These are phyloP conservation scores for Drosophila simulans DNA, from an alignment of 1,140 invertebrate genomes.

Conservation along the genomic window DNA sequence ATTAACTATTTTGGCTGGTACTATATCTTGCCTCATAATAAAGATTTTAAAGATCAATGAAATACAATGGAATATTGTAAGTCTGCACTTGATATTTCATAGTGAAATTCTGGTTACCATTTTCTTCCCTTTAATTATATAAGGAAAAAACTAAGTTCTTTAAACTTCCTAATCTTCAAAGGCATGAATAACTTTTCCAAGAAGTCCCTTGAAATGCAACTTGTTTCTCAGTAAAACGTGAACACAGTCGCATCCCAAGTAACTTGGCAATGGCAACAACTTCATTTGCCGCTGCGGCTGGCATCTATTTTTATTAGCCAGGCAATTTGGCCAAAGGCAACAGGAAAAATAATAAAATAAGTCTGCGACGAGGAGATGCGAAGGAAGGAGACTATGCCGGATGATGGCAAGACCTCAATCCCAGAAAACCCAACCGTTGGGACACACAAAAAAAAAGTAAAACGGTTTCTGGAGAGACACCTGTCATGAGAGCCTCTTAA, in stretches of 20 bases:
- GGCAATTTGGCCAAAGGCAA: conserved; percentile 56
- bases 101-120: too few species aligned
- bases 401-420: conserved; percentile 28
- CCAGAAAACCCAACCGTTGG: conserved; percentile 16
- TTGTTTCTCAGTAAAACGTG: conserved; percentile 2
- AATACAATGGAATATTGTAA: too few species aligned
- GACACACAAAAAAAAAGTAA: conserved; percentile 22
- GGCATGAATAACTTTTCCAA: background rate
- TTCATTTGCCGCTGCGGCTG: conserved; percentile 32
- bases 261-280: conserved; percentile 33
- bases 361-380: background rate
- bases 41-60: too few species aligned
- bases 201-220: background rate
- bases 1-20: background rate
- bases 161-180: background rate
- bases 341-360: conserved; percentile 42
- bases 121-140: too few species aligned
- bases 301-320: conserved; percentile 50
- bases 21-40: too few species aligned
- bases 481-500: conserved; percentile 51
- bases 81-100: too few species aligned
- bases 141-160: too few species aligned
- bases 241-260: background rate
- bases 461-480: conserved; percentile 46
- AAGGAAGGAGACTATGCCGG: background rate